Evolutionary conservation across 30 jellyfish, hydroid and myxozoan genomes (phyloP).

Genomic region (Calvadosia cruxmelitensis): DNA sequence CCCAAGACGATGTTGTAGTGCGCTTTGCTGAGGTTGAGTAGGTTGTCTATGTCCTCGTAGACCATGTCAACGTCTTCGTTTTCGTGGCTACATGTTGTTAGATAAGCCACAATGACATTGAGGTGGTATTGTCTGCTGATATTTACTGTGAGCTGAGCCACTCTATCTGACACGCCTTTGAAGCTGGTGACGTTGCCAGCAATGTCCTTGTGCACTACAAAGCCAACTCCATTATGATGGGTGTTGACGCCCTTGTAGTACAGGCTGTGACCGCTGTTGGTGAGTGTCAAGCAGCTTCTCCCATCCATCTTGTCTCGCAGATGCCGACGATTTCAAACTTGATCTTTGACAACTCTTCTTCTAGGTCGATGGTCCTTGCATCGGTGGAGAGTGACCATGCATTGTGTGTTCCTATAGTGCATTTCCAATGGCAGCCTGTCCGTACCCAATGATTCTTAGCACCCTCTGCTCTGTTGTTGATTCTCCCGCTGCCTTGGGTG

Average conservation of each 20-base stretch:
- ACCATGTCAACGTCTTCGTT: too few species aligned
- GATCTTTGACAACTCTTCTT: neutral
- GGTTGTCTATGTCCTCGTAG: conserved; percentile 16
- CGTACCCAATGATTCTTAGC: too few species aligned
- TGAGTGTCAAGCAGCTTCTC: neutral
- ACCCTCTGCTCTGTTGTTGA: conserved; percentile 9
- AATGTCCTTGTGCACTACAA: too few species aligned
- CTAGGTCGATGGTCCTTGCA: neutral
- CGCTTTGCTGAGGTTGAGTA: conserved; percentile 21
- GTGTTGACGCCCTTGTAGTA: neutral
- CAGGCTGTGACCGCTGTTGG: neutral
- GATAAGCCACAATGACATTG: conserved; percentile 31
- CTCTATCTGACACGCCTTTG: conserved; percentile 27
- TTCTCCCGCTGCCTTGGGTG: too few species aligned
- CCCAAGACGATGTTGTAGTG: too few species aligned
- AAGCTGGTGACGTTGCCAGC: conserved; percentile 19
- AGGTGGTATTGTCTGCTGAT: conserved; percentile 38
- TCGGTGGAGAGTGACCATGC: neutral
- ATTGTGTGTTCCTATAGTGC: neutral
- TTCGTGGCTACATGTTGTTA: conserved; percentile 31
- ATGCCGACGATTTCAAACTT: neutral
- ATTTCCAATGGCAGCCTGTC: neutral
- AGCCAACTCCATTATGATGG: too few species aligned
- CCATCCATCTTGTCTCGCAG: neutral
- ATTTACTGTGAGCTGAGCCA: conserved; percentile 27